Percentiles rank a stretch among this genome's conserved stretches.
These are phyloP conservation scores for Coracopsis vasa DNA, from an alignment of 2,113 vertebrate genomes.

Conservation along the genomic window DNA sequence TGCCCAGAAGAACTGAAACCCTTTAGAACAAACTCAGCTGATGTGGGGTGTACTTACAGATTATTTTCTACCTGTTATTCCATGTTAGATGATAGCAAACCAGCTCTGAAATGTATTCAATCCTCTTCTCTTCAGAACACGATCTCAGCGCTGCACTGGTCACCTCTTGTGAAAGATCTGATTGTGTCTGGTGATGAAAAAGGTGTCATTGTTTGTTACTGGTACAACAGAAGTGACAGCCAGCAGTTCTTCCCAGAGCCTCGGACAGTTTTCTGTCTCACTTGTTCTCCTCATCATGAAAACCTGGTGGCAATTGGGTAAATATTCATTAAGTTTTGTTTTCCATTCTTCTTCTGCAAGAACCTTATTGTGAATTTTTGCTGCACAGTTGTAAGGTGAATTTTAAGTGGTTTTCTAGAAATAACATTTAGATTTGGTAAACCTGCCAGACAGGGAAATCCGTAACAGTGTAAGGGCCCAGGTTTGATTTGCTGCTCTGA, in stretches of 20 bases:
- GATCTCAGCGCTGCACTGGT: slow-evolving; percentile 90
- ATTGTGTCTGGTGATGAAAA: slow-evolving; percentile 93
- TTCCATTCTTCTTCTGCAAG: not conserved
- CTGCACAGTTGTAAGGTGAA: rapidly evolving
- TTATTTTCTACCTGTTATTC: not conserved
- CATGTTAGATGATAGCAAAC: not conserved
- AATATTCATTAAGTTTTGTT: not conserved
- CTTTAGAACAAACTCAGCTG: no score
- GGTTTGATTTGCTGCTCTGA: not conserved
- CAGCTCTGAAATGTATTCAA: not conserved
- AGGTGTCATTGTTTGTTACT: slow-evolving; percentile 88
- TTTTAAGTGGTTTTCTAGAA: not conserved
- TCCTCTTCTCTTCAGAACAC: slow-evolving; percentile 72
- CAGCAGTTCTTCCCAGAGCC: slow-evolving; percentile 90
- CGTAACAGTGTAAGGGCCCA: not conserved
- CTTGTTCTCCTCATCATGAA: slow-evolving; percentile 91
- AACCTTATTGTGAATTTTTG: not conserved
- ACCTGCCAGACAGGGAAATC: not conserved
- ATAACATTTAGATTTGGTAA: not conserved
- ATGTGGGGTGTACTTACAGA: not conserved
- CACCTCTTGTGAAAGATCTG: slow-evolving; percentile 87
- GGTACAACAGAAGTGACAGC: slow-evolving; percentile 86
- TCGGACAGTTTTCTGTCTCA: slow-evolving; percentile 88
- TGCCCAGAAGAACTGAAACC: rapidly evolving
- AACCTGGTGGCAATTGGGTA: slow-evolving; percentile 89